Evolutionary conservation across 2,888 invertebrate genomes (phyloP), one percentile per base, ranked within the genome.

Genomic region (Rhagonycha lutea): DNA sequence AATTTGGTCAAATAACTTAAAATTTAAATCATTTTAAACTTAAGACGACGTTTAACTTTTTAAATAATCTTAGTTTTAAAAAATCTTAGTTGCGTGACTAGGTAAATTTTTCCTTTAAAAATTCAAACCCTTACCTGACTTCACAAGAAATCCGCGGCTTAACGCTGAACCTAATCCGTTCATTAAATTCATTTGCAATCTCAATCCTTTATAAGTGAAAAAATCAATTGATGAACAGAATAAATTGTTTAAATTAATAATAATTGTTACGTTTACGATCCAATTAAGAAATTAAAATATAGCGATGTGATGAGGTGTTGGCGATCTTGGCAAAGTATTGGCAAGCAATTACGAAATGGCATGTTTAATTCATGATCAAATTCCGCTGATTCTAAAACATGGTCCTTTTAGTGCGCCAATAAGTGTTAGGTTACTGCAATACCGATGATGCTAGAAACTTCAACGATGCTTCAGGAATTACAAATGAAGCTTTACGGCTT

Each of bases 301-400:
- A 26, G n/a, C 2, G 7, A 2, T n/a, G n/a, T n/a, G 47, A 79
- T 79, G 70, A 74, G 78, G 76, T 73, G 74, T 71, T 76, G 78
- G 78, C n/a, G 8, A 47, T 18, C 18, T 18, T 18, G 18, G 18
- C 18, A 7, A 24, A 8, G n/a, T n/a, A 47, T 47, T n/a, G 47
- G 47, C n/a, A 47, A 47, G 47, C 72, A 75, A 76, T 79, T 76
- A 79, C 78, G 76, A 76, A 70, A 70, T 65, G 73, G 75, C 74
- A 79, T 79, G 79, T 78, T 79, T 79, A 78, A 78, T 79, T 79
- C 79, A 78, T 77, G 78, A 68, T 71, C 73, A 73, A 76, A 74
- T 78, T 72, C 63, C 29, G 63, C 69, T 74, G 76, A 76, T 76
- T 74, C 72, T 69, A 72, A 73, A 69, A 79, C 69, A 67, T 62